Evolutionary conservation across 2,888 invertebrate species (phyloP).

Genomic region (Parascotia fuliginaria): DNA sequence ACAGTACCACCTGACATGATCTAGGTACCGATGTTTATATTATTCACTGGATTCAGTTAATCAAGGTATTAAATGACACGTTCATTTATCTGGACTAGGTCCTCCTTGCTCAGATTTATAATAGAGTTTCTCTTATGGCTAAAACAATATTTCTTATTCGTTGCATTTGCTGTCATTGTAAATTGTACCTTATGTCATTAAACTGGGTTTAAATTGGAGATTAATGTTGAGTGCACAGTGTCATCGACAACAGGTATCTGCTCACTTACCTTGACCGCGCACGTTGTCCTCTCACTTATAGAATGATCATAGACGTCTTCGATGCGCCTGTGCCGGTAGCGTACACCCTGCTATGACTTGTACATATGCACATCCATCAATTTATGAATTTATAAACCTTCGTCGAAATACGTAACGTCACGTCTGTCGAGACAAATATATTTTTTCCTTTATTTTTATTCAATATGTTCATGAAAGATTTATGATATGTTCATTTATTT

Average conservation of each 20-base stretch:
- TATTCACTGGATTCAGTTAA: constrained; percentile 8
- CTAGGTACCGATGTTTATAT: constrained; percentile 6
- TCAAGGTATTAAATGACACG: constrained; percentile 27
- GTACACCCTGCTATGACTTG: constrained; percentile 44
- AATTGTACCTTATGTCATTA: constrained; percentile 56
- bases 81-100: constrained; percentile 46
- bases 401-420: not conserved
- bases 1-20: constrained; percentile 1
- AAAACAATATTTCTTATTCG: constrained; percentile 42
- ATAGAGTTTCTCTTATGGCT: constrained; percentile 46
- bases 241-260: constrained; percentile 69
- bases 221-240: constrained; percentile 68
- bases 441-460: constrained; percentile 20
- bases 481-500: constrained; percentile 27
- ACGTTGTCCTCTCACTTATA: constrained; percentile 76
- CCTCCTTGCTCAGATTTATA: constrained; percentile 48
- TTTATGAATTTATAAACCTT: constrained; percentile 4
- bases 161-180: constrained; percentile 36
- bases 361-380: constrained; percentile 39
- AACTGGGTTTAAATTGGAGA: constrained; percentile 60
- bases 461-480: constrained; percentile 33
- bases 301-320: constrained; percentile 60
- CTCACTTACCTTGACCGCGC: constrained; percentile 81
- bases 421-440: constrained; percentile 1
- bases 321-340: constrained; percentile 46